A percentile compares a stretch with the other conserved stretches of the same genome.
phyloP scores from a whole-genome alignment of 2,113 vertebrate species.

The Anas platyrhynchos region DNA sequence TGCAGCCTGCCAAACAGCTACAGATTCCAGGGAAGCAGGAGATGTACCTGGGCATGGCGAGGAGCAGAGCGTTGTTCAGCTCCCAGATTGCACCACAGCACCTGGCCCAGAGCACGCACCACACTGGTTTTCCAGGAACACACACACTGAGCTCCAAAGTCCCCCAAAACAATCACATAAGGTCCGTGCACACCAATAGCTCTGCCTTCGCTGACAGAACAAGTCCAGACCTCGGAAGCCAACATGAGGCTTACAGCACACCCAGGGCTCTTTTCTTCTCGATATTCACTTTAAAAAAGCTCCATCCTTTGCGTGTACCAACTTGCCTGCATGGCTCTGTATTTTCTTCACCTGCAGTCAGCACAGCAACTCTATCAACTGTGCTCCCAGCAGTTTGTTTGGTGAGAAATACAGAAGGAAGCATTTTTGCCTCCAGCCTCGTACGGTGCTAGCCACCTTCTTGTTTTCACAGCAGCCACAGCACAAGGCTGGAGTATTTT shows the following conservation, averaged over 20 bases:
- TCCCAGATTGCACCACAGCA: background rate
- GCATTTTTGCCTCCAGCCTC: background rate
- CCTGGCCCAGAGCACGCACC: background rate
- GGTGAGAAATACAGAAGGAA: background rate
- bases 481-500: background rate
- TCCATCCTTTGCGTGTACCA: background rate
- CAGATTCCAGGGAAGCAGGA: background rate
- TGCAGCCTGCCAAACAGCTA: no score
- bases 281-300: background rate
- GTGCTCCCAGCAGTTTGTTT: background rate
- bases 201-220: background rate
- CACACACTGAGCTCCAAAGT: background rate
- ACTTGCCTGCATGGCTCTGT: background rate
- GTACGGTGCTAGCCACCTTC: background rate
- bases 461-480: background rate
- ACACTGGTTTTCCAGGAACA: background rate
- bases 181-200: background rate
- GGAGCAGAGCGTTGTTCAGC: background rate
- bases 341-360: background rate
- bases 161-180: background rate
- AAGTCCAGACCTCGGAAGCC: background rate
- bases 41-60: accelerated
- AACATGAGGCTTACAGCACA: background rate
- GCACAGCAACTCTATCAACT: background rate
- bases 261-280: background rate